Conservation (phyloP, 2,113 vertebrate genomes). For the Channa argus region DNA sequence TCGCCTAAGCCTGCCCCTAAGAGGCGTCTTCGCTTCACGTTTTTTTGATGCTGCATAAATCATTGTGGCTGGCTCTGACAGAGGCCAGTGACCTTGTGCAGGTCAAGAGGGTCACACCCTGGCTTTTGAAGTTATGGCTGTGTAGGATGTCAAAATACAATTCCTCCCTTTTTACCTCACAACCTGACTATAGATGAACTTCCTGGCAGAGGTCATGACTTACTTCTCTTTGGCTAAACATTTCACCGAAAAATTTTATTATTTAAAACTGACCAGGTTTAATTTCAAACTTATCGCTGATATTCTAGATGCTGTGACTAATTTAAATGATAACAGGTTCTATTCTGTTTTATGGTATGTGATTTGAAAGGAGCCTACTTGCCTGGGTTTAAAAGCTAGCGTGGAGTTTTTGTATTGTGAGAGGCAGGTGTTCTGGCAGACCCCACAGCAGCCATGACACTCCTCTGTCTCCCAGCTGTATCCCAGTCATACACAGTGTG, state of each 20-base stretch:
- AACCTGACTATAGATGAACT: conserved; percentile 40
- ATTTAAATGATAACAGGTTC: conserved; percentile 27
- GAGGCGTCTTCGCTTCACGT: conserved; percentile 49
- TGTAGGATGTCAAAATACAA: conserved; percentile 55
- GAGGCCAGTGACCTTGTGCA: conserved; percentile 36
- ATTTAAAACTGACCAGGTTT: background rate
- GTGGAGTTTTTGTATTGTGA: too few relatives aligned
- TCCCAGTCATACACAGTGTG: conserved; percentile 49
- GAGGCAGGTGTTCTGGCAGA: conserved; percentile 38
- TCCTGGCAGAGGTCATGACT: conserved; percentile 34
- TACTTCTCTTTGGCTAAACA: background rate
- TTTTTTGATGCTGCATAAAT: conserved; percentile 71
- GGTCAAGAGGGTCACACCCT: conserved; percentile 61
- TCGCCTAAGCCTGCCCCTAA: conserved; percentile 1
- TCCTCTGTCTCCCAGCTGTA: conserved; percentile 55
- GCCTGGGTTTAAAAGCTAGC: too few relatives aligned
- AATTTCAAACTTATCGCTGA: background rate
- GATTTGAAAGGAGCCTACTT: conserved; percentile 8
- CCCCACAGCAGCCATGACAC: conserved; percentile 44
- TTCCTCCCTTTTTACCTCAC: conserved; percentile 37
- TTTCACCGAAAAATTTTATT: background rate
- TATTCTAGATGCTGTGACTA: background rate
- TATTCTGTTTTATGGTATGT: conserved; percentile 16
- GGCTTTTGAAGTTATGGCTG: conserved; percentile 61
- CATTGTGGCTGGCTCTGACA: conserved; percentile 37